Percentiles rank a stretch among this genome's conserved stretches.
phyloP scores from a whole-genome alignment of 2,888 invertebrate species.

The Silvanus unidentatus region DNA sequence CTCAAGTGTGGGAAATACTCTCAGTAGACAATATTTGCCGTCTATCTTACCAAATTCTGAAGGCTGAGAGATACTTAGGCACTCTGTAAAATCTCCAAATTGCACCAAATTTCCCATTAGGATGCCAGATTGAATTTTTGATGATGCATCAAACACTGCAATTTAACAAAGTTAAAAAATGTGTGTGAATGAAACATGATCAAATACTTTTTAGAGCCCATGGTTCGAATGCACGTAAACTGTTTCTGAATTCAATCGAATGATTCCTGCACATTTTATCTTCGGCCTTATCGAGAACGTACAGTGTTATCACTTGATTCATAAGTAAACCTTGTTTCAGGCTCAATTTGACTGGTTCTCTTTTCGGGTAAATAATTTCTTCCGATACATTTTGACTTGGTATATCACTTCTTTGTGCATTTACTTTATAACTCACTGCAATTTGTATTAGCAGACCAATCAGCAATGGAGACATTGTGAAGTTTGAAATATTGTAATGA shows the following conservation, averaged over 20 bases:
- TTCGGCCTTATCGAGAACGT: conserved; percentile 25
- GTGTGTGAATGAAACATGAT: background rate
- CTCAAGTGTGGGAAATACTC: conserved; percentile 24
- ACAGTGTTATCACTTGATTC: conserved; percentile 34
- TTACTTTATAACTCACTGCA: no score
- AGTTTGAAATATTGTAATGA: no score
- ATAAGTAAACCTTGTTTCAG: conserved; percentile 33
- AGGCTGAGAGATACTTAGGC: conserved; percentile 28
- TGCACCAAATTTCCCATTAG: conserved; percentile 44
- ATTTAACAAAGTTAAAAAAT: conserved; percentile 18
- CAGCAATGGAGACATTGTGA: no score
- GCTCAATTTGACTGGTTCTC: conserved; percentile 24
- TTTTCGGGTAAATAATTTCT: no score
- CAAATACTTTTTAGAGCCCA: conserved; percentile 38
- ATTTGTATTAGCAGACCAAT: no score
- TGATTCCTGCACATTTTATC: conserved; percentile 32
- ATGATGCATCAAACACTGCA: conserved; percentile 49
- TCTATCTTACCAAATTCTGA: conserved; percentile 31
- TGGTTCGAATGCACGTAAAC: conserved; percentile 33
- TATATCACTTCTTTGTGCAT: no score
- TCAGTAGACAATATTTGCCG: conserved; percentile 43
- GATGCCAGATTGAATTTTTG: conserved; percentile 47
- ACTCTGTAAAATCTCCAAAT: conserved; percentile 48
- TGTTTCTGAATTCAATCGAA: conserved; percentile 29
- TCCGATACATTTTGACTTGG: no score